Evolutionary conservation across 2,888 invertebrate genomes (phyloP).

Genomic region (Mycogona germanica): DNA sequence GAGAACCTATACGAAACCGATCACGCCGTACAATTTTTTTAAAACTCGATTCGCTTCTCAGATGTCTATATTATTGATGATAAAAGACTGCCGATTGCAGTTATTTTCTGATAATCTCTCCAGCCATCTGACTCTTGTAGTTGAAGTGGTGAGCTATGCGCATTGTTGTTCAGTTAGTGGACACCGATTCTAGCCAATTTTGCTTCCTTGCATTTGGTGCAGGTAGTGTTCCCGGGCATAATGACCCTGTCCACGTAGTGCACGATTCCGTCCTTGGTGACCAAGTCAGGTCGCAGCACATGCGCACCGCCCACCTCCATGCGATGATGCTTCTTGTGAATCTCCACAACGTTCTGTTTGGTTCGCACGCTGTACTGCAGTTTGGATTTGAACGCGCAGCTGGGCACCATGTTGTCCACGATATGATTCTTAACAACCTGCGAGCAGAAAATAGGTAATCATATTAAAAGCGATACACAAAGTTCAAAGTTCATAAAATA

Average conservation of each 20-base stretch:
- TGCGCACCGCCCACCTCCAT: conserved; percentile 35
- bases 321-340: conserved; percentile 32
- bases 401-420: conserved; percentile 36
- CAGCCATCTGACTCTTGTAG: too few species aligned
- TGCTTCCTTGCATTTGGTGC: not conserved
- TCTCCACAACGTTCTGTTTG: conserved; percentile 32
- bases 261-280: conserved; percentile 39
- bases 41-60: too few species aligned
- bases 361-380: conserved; percentile 33
- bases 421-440: conserved; percentile 39
- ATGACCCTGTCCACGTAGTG: conserved; percentile 38
- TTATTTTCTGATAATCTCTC: too few species aligned
- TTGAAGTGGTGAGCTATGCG: too few species aligned
- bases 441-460: conserved; percentile 11
- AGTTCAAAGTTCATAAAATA: not conserved
- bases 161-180: too few species aligned
- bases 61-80: too few species aligned
- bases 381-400: conserved; percentile 34
- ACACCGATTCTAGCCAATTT: too few species aligned
- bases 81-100: too few species aligned
- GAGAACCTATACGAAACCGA: too few species aligned
- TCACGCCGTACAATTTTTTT: too few species aligned
- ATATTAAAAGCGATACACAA: not conserved
- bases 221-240: conserved; percentile 30
- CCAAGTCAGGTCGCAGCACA: conserved; percentile 34